These are phyloP conservation scores for Triplophysa tibetana DNA, from an alignment of 2,113 vertebrate species.

Conservation along the genomic window DNA sequence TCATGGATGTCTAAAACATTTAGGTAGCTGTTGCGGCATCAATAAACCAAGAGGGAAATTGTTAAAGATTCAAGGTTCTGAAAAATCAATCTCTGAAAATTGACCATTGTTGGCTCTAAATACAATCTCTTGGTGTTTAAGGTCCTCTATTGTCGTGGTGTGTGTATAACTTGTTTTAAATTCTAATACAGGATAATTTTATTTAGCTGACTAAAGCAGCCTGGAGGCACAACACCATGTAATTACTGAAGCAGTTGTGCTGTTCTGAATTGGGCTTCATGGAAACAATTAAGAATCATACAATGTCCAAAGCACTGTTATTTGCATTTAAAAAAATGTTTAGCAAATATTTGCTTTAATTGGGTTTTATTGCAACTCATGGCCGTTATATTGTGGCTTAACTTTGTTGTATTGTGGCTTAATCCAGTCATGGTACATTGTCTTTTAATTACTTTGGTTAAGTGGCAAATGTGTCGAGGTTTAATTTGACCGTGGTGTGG, in stretches of 20 bases:
- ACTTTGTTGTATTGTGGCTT: background rate
- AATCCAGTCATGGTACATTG: background rate
- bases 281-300: too few relatives aligned
- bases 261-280: too few relatives aligned
- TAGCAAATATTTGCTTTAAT: background rate
- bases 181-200: too few relatives aligned
- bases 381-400: background rate
- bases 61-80: background rate
- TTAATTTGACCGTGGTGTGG: background rate
- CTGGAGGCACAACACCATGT: too few relatives aligned
- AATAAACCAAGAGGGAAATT: background rate
- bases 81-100: background rate
- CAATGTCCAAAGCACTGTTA: background rate
- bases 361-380: background rate
- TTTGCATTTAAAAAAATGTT: background rate
- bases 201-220: too few relatives aligned
- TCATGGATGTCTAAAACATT: background rate
- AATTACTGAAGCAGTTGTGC: too few relatives aligned
- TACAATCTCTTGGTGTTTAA: too few relatives aligned
- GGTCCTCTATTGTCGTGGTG: too few relatives aligned
- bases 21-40: background rate
- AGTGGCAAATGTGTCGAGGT: background rate
- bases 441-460: too few relatives aligned
- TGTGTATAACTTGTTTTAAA: too few relatives aligned
- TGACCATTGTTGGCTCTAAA: too few relatives aligned